These are phyloP conservation scores for Hippoglossus hippoglossus DNA, from an alignment of 2,797 vertebrate species.

Conservation along the genomic window DNA sequence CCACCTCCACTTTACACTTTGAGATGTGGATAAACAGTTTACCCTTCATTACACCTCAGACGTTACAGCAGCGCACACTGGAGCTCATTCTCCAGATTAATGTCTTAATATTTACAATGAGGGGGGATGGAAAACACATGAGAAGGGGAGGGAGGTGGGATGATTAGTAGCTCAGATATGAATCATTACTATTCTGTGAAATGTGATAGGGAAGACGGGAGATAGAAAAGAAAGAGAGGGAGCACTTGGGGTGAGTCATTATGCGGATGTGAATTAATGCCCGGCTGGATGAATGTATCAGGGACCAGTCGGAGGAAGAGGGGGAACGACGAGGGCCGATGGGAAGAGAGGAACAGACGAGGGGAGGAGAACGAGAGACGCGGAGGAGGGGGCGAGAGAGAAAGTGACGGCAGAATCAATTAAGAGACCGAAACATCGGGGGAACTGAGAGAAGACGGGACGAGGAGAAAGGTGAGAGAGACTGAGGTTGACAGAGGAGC, in stretches of 20 bases:
- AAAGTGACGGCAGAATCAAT: not conserved
- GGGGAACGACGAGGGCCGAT: not conserved
- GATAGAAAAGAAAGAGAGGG: not conserved
- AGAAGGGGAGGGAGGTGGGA: not conserved
- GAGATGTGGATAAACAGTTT: not conserved
- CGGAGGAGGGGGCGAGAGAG: not conserved
- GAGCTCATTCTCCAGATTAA: too few relatives aligned
- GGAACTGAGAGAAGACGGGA: not conserved
- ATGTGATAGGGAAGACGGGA: not conserved
- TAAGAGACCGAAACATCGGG: conserved; percentile 6
- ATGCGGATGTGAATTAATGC: conserved; percentile 41
- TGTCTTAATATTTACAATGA: too few relatives aligned
- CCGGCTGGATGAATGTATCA: conserved; percentile 35
- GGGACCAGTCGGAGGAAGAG: conserved; percentile 5
- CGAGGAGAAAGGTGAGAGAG: conserved; percentile 10
- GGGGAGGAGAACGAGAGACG: not conserved
- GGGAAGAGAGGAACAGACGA: not conserved
- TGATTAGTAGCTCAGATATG: conserved; percentile 6
- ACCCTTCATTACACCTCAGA: not conserved
- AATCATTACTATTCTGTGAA: conserved; percentile 1
- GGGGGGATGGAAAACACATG: not conserved
- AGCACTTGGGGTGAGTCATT: conserved; percentile 19
- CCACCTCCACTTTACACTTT: too few relatives aligned
- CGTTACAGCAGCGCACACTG: too few relatives aligned
- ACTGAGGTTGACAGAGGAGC: not conserved